A percentile compares a stretch with the other conserved stretches of the same genome.
phyloP scores from a whole-genome alignment of 2,888 invertebrate genomes.

The Lasioglossum marginatum region DNA sequence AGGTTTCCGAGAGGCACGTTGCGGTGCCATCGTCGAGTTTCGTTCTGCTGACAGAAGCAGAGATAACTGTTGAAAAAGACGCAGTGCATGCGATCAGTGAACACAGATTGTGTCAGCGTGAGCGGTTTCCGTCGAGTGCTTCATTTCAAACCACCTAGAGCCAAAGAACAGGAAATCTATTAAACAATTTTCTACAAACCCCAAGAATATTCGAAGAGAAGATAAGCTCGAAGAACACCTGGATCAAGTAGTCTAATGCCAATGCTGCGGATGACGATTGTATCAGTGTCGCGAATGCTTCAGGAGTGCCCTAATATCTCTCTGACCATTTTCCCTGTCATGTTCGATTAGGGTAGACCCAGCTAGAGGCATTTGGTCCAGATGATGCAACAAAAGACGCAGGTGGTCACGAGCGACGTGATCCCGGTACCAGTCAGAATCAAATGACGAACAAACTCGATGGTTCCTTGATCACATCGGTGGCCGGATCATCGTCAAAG shows the following conservation, averaged over 20 bases:
- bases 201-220: background rate
- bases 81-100: conserved; percentile 33
- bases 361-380: conserved; percentile 17
- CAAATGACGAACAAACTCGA: conserved; percentile 54
- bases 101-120: background rate
- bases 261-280: conserved; percentile 11
- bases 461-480: conserved; percentile 25
- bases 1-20: conserved; percentile 58
- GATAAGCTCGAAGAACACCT: background rate
- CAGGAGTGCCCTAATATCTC: background rate
- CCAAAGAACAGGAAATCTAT: background rate
- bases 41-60: conserved; percentile 20
- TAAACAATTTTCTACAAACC: background rate
- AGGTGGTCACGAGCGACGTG: conserved; percentile 18
- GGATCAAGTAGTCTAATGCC: background rate
- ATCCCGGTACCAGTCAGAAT: conserved; percentile 21
- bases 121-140: background rate
- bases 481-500: conserved; percentile 17
- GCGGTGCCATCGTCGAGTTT: conserved; percentile 20
- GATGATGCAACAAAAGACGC: conserved; percentile 32
- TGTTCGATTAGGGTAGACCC: background rate
- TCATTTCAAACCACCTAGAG: no score
- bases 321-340: background rate
- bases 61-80: conserved; percentile 32
- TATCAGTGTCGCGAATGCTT: conserved; percentile 6